These are phyloP conservation scores for Nipponia nippon DNA, from an alignment of 2,113 vertebrate genomes.

Conservation along the genomic window DNA sequence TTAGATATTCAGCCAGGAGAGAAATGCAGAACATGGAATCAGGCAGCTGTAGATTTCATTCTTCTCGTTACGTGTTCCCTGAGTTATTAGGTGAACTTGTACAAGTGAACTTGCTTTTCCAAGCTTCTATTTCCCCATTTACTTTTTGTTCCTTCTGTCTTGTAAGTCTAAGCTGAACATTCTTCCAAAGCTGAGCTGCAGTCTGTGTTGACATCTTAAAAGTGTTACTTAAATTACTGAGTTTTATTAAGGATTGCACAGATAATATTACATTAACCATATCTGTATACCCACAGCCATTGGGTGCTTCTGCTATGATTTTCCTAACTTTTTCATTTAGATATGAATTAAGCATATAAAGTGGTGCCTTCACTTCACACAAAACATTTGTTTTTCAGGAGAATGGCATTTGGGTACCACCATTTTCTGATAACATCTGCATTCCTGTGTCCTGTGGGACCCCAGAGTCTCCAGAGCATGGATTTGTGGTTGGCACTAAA, in stretches of 20 bases:
- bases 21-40: not conserved
- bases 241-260: not conserved
- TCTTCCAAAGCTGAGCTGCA: not conserved
- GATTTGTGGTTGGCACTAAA: conserved; percentile 76
- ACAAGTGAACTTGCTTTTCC: not conserved
- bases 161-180: not conserved
- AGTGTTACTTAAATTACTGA: not conserved
- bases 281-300: not conserved
- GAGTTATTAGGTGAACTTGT: not conserved
- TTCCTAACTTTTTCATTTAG: not conserved
- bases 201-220: not conserved
- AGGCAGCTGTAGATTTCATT: not conserved
- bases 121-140: not conserved
- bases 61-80: not conserved
- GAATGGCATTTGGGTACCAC: conserved; percentile 85
- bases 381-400: conserved; percentile 70
- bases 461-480: conserved; percentile 79
- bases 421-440: conserved; percentile 81
- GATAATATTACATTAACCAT: not conserved
- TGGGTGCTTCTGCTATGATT: not conserved
- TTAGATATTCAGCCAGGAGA: not conserved
- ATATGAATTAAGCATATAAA: not conserved
- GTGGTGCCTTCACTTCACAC: not conserved
- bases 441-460: conserved; percentile 81
- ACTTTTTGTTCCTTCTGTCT: not conserved